Conservation (phyloP, 2,797 vertebrate species). For the Labroides dimidiatus region DNA sequence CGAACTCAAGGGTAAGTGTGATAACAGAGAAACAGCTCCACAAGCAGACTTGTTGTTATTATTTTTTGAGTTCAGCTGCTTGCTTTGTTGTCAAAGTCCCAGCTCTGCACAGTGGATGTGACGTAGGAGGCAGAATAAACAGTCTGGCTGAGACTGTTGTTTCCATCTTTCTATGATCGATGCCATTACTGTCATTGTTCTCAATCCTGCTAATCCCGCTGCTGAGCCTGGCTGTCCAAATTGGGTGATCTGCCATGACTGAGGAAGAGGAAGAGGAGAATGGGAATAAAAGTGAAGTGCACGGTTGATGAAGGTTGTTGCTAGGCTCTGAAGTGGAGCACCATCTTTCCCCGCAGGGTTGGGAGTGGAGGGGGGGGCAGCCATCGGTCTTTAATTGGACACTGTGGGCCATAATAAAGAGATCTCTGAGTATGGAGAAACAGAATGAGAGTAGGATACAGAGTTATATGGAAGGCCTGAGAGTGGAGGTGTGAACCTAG, state of each 20-base stretch:
- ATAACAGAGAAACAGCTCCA: constrained; percentile 31
- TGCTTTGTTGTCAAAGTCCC: constrained; percentile 30
- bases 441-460: constrained; percentile 32
- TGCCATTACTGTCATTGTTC: constrained; percentile 55
- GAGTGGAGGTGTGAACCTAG: constrained; percentile 47
- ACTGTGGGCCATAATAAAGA: constrained; percentile 72
- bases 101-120: constrained; percentile 17
- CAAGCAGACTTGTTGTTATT: constrained; percentile 26
- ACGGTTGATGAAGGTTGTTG: constrained; percentile 65
- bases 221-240: constrained; percentile 52
- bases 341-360: constrained; percentile 27
- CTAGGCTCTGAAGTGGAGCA: constrained; percentile 54
- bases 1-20: constrained; percentile 33
- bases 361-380: constrained; percentile 42
- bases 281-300: constrained; percentile 11
- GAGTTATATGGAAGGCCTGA: constrained; percentile 51
- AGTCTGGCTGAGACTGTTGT: constrained; percentile 16
- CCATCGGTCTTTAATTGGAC: constrained; percentile 78
- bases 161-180: constrained; percentile 49
- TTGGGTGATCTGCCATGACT: constrained; percentile 40
- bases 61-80: constrained; percentile 24
- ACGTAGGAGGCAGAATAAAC: constrained; percentile 20
- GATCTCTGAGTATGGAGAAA: constrained; percentile 54
- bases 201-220: constrained; percentile 57
- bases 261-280: constrained; percentile 17